These are phyloP conservation scores for Epirrhoe alternata DNA, from an alignment of 2,888 invertebrate genomes.

Conservation along the genomic window DNA sequence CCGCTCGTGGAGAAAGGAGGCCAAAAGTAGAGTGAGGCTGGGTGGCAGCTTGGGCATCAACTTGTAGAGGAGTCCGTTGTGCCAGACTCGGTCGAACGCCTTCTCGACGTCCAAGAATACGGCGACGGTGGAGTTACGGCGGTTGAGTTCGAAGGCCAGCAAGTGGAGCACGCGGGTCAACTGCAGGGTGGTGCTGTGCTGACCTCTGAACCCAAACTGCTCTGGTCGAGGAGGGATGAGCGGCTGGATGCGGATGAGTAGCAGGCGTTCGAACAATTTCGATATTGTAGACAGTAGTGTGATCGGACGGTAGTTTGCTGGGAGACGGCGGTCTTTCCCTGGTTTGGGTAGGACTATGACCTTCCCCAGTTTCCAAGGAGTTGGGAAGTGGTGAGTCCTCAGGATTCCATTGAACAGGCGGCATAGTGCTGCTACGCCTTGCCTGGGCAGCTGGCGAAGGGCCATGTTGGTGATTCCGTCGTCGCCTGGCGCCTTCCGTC, in stretches of 20 bases:
- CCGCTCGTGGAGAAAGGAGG: not conserved
- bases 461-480: constrained; percentile 15
- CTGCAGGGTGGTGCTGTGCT: constrained; percentile 48
- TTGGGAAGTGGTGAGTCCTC: constrained; percentile 25
- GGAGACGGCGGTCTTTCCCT: constrained; percentile 32
- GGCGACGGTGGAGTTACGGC: constrained; percentile 29
- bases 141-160: constrained; percentile 35
- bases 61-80: constrained; percentile 48
- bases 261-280: constrained; percentile 40
- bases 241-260: constrained; percentile 22
- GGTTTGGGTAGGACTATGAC: constrained; percentile 44
- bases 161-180: constrained; percentile 44
- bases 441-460: not conserved
- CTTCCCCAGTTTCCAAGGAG: constrained; percentile 34
- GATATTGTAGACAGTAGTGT: constrained; percentile 32
- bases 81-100: constrained; percentile 52
- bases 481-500: constrained; percentile 14
- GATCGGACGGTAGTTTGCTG: constrained; percentile 39
- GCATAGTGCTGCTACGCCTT: constrained; percentile 7
- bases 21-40: not conserved
- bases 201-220: constrained; percentile 43
- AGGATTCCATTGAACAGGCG: constrained; percentile 28
- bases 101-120: constrained; percentile 47
- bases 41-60: constrained; percentile 12
- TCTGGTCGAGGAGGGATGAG: constrained; percentile 25